phyloP scores from a whole-genome alignment of 1,140 invertebrate genomes.

The Brachionus calyciflorus region DNA sequence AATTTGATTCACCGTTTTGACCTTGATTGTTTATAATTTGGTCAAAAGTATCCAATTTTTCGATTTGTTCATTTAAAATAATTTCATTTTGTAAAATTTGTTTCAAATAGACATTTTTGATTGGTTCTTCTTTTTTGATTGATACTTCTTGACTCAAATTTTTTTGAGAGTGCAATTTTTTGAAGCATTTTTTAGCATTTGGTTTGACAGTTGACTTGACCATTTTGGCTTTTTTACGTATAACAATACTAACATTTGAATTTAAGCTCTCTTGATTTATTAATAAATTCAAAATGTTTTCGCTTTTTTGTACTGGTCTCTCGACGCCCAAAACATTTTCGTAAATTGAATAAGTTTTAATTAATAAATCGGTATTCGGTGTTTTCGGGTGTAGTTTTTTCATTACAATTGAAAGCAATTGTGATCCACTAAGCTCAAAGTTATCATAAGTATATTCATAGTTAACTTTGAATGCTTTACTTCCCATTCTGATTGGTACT shows the following conservation, averaged over 20 bases:
- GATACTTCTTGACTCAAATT: no score
- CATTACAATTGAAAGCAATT: neutral
- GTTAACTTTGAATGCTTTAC: neutral
- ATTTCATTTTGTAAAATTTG: slow-evolving; percentile 17
- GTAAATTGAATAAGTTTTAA: neutral
- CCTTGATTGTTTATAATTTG: neutral
- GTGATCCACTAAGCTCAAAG: neutral
- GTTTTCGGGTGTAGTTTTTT: neutral
- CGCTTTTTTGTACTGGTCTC: neutral
- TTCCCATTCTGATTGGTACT: neutral
- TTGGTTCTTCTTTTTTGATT: neutral
- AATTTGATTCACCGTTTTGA: neutral
- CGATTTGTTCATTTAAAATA: neutral
- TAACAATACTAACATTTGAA: neutral
- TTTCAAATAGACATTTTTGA: neutral
- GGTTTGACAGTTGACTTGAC: neutral
- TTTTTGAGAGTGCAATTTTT: neutral
- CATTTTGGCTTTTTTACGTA: neutral
- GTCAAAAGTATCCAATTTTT: slow-evolving; percentile 17
- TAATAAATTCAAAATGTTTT: neutral
- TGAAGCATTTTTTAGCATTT: neutral
- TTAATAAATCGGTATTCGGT: neutral
- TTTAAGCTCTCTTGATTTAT: neutral
- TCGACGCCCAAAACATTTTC: neutral
- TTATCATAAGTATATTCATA: neutral